These are phyloP conservation scores for Prunella fulvescens DNA, from an alignment of 2,113 vertebrate species.

Conservation along the genomic window DNA sequence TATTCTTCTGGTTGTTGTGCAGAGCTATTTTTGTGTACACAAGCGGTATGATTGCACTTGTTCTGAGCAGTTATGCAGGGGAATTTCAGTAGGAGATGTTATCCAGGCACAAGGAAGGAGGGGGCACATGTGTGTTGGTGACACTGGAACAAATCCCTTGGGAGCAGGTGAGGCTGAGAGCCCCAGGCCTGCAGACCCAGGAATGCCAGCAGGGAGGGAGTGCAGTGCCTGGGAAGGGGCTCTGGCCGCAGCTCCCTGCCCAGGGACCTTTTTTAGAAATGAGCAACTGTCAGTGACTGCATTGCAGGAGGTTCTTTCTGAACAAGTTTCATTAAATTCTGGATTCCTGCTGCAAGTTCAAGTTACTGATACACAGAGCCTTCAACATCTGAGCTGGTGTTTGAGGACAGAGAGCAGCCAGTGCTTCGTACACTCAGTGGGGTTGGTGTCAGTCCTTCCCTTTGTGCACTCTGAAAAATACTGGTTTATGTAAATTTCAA, in stretches of 20 bases:
- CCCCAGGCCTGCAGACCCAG: not conserved
- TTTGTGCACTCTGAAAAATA: not conserved
- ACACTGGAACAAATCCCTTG: not conserved
- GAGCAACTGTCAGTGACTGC: not conserved
- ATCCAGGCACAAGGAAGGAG: not conserved
- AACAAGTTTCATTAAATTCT: fast-evolving
- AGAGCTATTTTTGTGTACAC: not conserved
- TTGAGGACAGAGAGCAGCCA: not conserved
- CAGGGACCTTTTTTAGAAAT: not conserved
- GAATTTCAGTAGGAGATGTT: not conserved
- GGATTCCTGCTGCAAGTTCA: not conserved
- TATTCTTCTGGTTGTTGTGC: not conserved
- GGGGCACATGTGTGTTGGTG: not conserved
- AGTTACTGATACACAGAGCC: not conserved
- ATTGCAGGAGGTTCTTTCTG: not conserved
- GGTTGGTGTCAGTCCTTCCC: not conserved
- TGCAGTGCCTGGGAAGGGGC: not conserved
- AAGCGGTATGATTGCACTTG: not conserved
- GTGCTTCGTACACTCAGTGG: fast-evolving
- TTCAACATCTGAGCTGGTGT: not conserved
- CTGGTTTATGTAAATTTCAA: fast-evolving
- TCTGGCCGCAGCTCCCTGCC: not conserved
- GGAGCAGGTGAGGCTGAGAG: constrained; percentile 16
- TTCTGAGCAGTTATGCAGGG: not conserved
- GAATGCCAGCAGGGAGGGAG: fast-evolving